phyloP scores from a whole-genome alignment of 30 jellyfish, hydroid and myxozoan genomes.

The Nemopilema nomurai region DNA sequence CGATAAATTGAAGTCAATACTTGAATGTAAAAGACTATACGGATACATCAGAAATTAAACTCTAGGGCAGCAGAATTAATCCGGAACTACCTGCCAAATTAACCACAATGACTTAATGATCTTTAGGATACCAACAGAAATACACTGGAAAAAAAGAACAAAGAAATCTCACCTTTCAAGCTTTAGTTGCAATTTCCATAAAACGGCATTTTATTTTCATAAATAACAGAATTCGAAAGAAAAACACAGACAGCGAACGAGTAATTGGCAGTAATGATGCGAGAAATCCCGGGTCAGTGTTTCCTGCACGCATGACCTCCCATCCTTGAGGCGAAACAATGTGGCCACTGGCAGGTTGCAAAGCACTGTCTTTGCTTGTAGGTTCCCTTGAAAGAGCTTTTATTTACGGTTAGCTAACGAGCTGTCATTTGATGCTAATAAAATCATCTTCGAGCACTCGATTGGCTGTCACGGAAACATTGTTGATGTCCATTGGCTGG shows the following conservation, averaged over 20 bases:
- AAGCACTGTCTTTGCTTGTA: conserved; percentile 8
- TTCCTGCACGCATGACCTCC: conserved; percentile 68
- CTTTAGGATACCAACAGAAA: not conserved
- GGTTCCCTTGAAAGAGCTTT: not conserved
- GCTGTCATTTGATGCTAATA: not conserved
- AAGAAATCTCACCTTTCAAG: conserved; percentile 3
- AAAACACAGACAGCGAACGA: not conserved
- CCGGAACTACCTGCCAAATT: not conserved
- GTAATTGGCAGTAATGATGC: conserved; percentile 67
- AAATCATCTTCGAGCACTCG: not conserved
- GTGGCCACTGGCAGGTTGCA: conserved; percentile 7
- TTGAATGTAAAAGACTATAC: not conserved
- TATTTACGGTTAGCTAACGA: not conserved
- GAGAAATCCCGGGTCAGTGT: conserved; percentile 63
- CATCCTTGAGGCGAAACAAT: conserved; percentile 21
- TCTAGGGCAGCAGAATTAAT: not conserved
- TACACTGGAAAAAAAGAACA: not conserved
- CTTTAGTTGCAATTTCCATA: not conserved
- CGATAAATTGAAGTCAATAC: not conserved
- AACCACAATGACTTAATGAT: not conserved
- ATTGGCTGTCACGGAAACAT: no score
- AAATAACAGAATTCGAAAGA: not conserved
- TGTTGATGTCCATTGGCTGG: no score
- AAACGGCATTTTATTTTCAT: not conserved
- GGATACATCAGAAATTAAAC: not conserved